phyloP scores from a whole-genome alignment of 37 sponge, comb jelly and placozoan species.

The Axinella damicornis region DNA sequence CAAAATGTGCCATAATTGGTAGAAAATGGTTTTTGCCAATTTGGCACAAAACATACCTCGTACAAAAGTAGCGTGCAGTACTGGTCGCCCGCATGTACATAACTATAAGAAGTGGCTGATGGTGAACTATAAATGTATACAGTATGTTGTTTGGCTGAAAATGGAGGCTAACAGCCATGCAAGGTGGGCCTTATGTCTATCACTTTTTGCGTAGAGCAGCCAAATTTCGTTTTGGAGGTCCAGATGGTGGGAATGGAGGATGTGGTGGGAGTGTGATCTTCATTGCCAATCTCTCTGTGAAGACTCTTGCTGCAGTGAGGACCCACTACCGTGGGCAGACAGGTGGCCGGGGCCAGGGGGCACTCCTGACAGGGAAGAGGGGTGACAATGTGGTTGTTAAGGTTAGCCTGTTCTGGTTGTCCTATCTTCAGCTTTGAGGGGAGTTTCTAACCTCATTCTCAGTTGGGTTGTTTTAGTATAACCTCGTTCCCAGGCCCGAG shows the following conservation, averaged over 20 bases:
- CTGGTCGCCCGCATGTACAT: too few relatives aligned
- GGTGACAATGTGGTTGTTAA: constrained; percentile 64
- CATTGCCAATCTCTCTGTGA: constrained; percentile 32
- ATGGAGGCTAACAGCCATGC: neutral
- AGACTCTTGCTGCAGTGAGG: constrained; percentile 38
- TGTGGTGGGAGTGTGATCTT: constrained; percentile 74
- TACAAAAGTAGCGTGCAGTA: too few relatives aligned
- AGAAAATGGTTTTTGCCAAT: too few relatives aligned
- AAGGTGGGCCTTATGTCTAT: too few relatives aligned
- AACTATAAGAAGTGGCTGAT: too few relatives aligned
- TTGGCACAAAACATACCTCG: too few relatives aligned
- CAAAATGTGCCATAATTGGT: too few relatives aligned
- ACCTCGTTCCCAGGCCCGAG: too few relatives aligned
- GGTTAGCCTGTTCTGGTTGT: constrained; percentile 15
- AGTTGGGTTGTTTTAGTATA: too few relatives aligned
- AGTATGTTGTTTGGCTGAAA: neutral
- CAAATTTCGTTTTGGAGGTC: constrained; percentile 55
- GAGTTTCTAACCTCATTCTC: too few relatives aligned
- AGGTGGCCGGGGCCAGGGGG: constrained; percentile 65
- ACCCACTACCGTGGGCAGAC: constrained; percentile 59
- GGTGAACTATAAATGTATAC: too few relatives aligned
- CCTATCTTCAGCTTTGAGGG: neutral
- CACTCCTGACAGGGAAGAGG: constrained; percentile 55
- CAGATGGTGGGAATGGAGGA: constrained; percentile 94
- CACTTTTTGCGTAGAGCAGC: constrained; percentile 31